phyloP scores from a whole-genome alignment of 2,113 vertebrate genomes.

The Cynoglossus semilaevis region DNA sequence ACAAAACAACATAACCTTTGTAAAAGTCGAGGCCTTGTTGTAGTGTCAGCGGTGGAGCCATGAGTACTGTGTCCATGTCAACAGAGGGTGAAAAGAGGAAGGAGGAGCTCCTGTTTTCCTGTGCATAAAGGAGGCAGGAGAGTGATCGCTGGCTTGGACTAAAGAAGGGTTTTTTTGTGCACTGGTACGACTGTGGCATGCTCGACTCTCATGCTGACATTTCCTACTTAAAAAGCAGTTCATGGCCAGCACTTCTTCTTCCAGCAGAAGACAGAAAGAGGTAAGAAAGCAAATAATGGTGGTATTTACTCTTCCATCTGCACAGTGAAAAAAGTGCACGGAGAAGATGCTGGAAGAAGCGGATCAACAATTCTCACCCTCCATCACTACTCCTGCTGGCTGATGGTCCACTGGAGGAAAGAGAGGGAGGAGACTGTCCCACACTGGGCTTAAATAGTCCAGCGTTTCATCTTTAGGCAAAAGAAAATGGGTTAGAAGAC shows the following conservation, averaged over 20 bases:
- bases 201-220: slow-evolving; percentile 52
- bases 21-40: slow-evolving; percentile 19
- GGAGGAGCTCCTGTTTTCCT: slow-evolving; percentile 12
- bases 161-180: slow-evolving; percentile 13
- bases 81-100: slow-evolving; percentile 21
- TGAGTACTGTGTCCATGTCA: slow-evolving; percentile 27
- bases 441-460: slow-evolving; percentile 74
- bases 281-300: slow-evolving; percentile 31
- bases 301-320: slow-evolving; percentile 32
- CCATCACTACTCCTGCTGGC: slow-evolving; percentile 69
- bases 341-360: slow-evolving; percentile 30
- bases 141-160: slow-evolving; percentile 11
- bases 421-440: slow-evolving; percentile 77
- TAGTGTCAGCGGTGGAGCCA: background rate
- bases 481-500: slow-evolving; percentile 47
- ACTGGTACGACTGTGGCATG: slow-evolving; percentile 44
- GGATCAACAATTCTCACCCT: slow-evolving; percentile 81
- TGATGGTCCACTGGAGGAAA: slow-evolving; percentile 77
- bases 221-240: slow-evolving; percentile 5
- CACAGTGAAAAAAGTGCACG: slow-evolving; percentile 48
- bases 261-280: no score
- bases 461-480: slow-evolving; percentile 76
- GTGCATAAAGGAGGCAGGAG: slow-evolving; percentile 2
- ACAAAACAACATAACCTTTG: no score
- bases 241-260: no score